A percentile compares a stretch with the other conserved stretches of the same genome.
These are phyloP conservation scores for Manis crassicaudata DNA, from an alignment of 2,797 vertebrate species.

Conservation along the genomic window DNA sequence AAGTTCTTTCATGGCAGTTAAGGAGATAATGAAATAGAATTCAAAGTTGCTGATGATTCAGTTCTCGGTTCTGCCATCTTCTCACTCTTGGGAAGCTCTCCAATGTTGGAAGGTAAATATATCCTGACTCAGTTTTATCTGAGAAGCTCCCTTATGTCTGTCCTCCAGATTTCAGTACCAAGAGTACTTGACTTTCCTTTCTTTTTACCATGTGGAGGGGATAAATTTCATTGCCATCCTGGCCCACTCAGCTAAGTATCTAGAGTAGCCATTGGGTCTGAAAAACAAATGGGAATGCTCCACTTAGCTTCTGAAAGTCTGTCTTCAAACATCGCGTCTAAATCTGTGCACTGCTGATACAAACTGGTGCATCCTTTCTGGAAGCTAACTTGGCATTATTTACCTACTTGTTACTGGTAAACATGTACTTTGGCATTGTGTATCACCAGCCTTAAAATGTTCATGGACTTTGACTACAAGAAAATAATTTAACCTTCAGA, in stretches of 20 bases:
- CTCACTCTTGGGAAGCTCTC: background rate
- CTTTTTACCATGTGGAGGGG: background rate
- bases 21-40: background rate
- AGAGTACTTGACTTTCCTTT: background rate
- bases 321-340: background rate
- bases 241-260: background rate
- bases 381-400: background rate
- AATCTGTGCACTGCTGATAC: background rate
- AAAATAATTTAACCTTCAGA: background rate
- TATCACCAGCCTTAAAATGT: background rate
- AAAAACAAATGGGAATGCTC: background rate
- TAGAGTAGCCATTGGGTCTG: background rate
- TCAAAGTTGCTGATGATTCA: background rate
- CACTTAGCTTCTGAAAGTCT: background rate
- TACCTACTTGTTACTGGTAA: background rate
- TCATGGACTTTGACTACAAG: background rate
- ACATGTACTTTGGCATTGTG: background rate
- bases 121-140: background rate
- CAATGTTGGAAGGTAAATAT: background rate
- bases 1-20: background rate
- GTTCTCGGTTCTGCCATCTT: background rate
- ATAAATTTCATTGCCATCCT: background rate
- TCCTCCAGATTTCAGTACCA: background rate
- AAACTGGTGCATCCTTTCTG: background rate
- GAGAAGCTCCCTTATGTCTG: background rate